Conservation (phyloP, 2,797 vertebrate species). For the Momotus momota region DNA sequence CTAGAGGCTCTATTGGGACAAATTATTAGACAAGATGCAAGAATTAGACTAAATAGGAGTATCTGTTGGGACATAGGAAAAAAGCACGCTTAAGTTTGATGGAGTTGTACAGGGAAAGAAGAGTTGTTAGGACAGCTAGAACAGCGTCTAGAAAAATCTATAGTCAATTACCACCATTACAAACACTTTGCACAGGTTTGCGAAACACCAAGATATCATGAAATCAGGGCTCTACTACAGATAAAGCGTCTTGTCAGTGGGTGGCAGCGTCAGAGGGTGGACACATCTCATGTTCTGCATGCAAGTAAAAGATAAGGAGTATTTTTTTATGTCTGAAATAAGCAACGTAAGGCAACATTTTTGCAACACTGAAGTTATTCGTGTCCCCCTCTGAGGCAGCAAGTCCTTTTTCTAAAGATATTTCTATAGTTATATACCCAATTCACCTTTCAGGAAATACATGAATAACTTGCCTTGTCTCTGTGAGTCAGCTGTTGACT, state of each 20-base stretch:
- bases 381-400: not conserved
- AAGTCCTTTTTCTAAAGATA: not conserved
- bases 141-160: not conserved
- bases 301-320: not conserved
- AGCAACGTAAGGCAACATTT: not conserved
- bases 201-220: not conserved
- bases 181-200: not conserved
- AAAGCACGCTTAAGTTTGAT: not conserved
- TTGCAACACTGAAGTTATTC: not conserved
- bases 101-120: not conserved
- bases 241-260: not conserved
- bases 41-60: not conserved
- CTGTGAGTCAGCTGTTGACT: slow-evolving; percentile 97
- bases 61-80: not conserved
- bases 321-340: not conserved
- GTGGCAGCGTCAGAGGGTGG: not conserved
- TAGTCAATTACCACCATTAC: not conserved
- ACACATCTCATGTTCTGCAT: not conserved
- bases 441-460: not conserved
- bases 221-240: not conserved
- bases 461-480: slow-evolving; percentile 87
- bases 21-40: not conserved
- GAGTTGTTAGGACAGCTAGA: not conserved
- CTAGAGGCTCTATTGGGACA: not conserved
- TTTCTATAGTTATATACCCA: not conserved